phyloP scores from a whole-genome alignment of 1,140 invertebrate species.

The Diploscapter pachys region DNA sequence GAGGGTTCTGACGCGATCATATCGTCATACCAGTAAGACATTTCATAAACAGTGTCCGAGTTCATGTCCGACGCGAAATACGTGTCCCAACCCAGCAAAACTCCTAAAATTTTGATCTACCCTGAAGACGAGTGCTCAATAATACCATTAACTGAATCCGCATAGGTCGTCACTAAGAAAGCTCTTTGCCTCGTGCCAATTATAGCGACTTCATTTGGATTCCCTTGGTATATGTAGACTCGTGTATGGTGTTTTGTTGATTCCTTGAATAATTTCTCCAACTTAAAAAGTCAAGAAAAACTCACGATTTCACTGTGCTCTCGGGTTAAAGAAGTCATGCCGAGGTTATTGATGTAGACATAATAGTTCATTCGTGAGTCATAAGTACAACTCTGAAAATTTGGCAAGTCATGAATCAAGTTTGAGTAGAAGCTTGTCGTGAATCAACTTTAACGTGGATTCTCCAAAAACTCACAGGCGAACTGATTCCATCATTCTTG shows the following conservation, averaged over 20 bases:
- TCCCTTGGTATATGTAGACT: constrained; percentile 8
- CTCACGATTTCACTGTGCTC: constrained; percentile 11
- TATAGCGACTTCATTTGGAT: constrained; percentile 6
- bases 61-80: constrained; percentile 8
- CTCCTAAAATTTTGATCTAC: neutral
- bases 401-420: too few relatives aligned
- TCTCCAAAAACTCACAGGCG: neutral
- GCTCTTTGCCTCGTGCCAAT: constrained; percentile 5
- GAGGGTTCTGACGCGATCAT: neutral
- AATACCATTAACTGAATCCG: neutral
- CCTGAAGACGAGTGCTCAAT: neutral
- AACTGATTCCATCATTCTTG: neutral
- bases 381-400: neutral
- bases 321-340: neutral
- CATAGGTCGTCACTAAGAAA: constrained; percentile 12
- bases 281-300: neutral
- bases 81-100: constrained; percentile 10
- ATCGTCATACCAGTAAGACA: constrained; percentile 15
- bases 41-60: constrained; percentile 4
- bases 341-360: neutral
- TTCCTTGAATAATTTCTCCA: constrained; percentile 4
- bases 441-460: neutral
- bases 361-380: neutral
- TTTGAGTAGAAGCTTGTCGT: neutral
- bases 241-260: neutral